Evolutionary conservation across 1,140 invertebrate species (phyloP).

Genomic region (Drosophila ananassae): DNA sequence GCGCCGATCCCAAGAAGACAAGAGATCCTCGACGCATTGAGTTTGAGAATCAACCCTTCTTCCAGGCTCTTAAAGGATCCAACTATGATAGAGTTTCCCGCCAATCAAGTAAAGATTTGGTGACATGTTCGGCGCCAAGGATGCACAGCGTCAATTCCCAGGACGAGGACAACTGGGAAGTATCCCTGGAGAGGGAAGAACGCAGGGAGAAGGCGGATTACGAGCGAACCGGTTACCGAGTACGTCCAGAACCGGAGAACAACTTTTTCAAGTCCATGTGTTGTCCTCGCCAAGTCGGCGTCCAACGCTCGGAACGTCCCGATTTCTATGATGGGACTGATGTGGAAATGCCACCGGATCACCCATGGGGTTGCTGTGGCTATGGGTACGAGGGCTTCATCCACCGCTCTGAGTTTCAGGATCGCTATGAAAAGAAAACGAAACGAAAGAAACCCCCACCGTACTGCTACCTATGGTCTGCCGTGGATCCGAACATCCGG

Average conservation of each 20-base stretch:
- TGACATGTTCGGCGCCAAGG: neutral
- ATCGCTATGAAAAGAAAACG: slow-evolving; percentile 2
- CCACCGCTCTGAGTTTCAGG: slow-evolving; percentile 13
- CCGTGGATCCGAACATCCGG: slow-evolving; percentile 24
- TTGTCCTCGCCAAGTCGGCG: neutral
- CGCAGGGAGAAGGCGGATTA: neutral
- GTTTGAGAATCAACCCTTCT: slow-evolving; percentile 19
- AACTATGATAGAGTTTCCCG: neutral
- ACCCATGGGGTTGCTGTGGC: neutral
- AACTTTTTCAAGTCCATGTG: neutral
- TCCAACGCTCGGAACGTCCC: neutral
- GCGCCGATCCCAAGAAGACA: neutral
- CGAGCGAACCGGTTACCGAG: neutral
- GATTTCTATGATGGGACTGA: slow-evolving; percentile 8
- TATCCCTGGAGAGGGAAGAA: neutral
- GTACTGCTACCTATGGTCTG: slow-evolving; percentile 25
- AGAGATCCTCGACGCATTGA: slow-evolving; percentile 12
- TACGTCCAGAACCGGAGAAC: slow-evolving; percentile 1
- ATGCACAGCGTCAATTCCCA: neutral
- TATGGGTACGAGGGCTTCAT: slow-evolving; percentile 8
- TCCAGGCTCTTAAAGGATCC: neutral
- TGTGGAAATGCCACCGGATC: slow-evolving; percentile 9
- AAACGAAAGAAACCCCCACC: slow-evolving; percentile 11
- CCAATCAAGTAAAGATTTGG: neutral
- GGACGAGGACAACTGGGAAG: neutral